A percentile compares a stretch with the other conserved stretches of the same genome.
Conservation (phyloP, 2,888 invertebrate genomes). For the Uropetala carovei region DNA sequence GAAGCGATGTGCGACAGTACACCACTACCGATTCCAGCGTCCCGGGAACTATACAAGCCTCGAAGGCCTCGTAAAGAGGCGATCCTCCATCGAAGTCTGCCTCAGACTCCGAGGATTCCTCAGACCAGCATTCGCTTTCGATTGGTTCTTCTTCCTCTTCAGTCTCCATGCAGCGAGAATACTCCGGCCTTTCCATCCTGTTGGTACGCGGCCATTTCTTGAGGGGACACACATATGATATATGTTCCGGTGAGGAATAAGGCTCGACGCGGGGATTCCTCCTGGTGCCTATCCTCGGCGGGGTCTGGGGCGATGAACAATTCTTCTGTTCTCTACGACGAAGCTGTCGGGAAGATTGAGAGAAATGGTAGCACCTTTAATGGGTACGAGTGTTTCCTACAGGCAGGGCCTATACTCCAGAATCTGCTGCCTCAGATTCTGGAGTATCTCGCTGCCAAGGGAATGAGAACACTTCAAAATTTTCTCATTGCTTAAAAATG, state of each 20-base stretch:
- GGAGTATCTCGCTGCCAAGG: too few species aligned
- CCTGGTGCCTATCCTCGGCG: background rate
- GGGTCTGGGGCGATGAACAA: background rate
- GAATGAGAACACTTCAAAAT: too few species aligned
- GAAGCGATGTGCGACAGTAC: background rate
- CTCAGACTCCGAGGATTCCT: background rate
- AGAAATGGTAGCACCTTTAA: background rate
- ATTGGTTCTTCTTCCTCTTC: background rate
- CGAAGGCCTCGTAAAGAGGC: background rate
- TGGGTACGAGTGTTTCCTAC: background rate
- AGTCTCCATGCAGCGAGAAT: slow-evolving; percentile 31
- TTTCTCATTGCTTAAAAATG: too few species aligned
- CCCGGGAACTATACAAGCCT: slow-evolving; percentile 29
- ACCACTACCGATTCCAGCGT: slow-evolving; percentile 1
- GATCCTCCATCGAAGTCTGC: background rate
- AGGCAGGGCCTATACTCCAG: background rate
- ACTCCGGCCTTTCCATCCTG: slow-evolving; percentile 26
- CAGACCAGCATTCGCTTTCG: background rate
- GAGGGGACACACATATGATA: background rate
- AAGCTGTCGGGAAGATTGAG: background rate
- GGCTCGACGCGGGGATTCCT: background rate
- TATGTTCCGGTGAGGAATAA: background rate
- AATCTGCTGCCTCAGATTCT: too few species aligned
- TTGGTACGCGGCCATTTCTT: background rate
- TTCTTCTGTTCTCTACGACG: background rate